A percentile compares a stretch with the other conserved stretches of the same genome.
Conservation (phyloP, 2,888 invertebrate species). For the Dolichomitus sp. region DNA sequence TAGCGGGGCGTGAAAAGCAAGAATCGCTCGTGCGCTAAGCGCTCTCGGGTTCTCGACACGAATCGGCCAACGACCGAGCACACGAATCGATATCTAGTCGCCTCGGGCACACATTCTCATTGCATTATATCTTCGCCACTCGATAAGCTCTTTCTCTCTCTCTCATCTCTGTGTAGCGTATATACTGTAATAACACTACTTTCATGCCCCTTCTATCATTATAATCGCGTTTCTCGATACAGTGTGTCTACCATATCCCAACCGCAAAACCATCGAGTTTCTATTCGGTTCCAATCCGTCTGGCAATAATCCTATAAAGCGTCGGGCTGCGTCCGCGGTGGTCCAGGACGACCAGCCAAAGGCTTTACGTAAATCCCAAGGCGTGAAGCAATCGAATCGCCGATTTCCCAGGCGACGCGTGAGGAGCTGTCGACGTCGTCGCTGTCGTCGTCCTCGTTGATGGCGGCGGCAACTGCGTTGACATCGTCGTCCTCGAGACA, state of each 20-base stretch:
- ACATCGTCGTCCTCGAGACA: neutral
- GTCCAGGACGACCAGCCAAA: slow-evolving; percentile 42
- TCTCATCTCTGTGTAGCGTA: neutral
- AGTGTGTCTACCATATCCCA: slow-evolving; percentile 67
- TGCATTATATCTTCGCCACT: slow-evolving; percentile 21
- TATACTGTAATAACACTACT: slow-evolving; percentile 14
- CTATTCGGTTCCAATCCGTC: slow-evolving; percentile 64
- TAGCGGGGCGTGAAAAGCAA: slow-evolving; percentile 36
- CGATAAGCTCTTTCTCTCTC: neutral
- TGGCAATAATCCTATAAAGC: slow-evolving; percentile 61
- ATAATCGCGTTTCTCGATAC: slow-evolving; percentile 41
- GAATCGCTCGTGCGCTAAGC: slow-evolving; percentile 62
- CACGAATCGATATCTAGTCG: slow-evolving; percentile 37
- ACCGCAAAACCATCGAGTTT: slow-evolving; percentile 80
- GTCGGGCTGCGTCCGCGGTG: slow-evolving; percentile 60
- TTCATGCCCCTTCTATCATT: slow-evolving; percentile 36
- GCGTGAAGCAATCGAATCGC: slow-evolving; percentile 69
- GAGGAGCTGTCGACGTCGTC: slow-evolving; percentile 40
- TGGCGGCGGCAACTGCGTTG: slow-evolving; percentile 7
- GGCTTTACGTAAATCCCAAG: slow-evolving; percentile 79
- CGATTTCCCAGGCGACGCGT: slow-evolving; percentile 73
- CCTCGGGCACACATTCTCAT: slow-evolving; percentile 15
- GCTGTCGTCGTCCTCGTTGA: slow-evolving; percentile 14
- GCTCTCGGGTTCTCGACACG: neutral
- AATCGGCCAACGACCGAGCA: neutral